These are phyloP conservation scores for Whitmania pigra DNA, from an alignment of 1,140 invertebrate genomes.

Conservation along the genomic window DNA sequence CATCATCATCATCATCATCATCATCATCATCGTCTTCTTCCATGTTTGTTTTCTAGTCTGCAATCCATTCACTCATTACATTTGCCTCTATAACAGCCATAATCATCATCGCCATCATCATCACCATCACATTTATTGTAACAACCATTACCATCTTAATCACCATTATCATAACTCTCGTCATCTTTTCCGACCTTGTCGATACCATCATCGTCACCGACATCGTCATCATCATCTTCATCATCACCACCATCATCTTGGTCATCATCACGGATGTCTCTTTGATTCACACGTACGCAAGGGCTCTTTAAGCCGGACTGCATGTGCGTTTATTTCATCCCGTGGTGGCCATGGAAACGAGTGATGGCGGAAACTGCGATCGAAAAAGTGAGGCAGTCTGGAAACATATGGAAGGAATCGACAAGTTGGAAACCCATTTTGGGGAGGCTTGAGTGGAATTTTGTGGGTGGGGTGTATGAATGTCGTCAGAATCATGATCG, in stretches of 20 bases:
- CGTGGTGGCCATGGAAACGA: too few species aligned
- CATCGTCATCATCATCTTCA: background rate
- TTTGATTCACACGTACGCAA: too few species aligned
- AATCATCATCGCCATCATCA: background rate
- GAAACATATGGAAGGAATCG: too few species aligned
- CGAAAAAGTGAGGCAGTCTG: too few species aligned
- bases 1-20: slow-evolving; percentile 3
- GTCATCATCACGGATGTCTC: background rate
- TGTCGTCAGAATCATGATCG: too few species aligned
- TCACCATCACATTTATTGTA: background rate
- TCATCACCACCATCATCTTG: too few species aligned
- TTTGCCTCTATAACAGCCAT: background rate
- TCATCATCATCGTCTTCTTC: background rate
- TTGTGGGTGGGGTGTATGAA: too few species aligned
- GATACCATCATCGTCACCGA: background rate
- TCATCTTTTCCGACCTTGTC: background rate
- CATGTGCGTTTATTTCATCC: too few species aligned
- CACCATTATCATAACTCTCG: background rate
- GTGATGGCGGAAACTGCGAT: too few species aligned
- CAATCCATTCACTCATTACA: background rate
- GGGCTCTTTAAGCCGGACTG: too few species aligned
- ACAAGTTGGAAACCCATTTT: too few species aligned
- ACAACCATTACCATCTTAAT: background rate
- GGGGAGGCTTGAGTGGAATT: too few species aligned
- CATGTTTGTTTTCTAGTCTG: background rate